Base-by-base conservation (phyloP, 2,888 invertebrate species). In the Rhaphigaster nebulosa region DNA sequence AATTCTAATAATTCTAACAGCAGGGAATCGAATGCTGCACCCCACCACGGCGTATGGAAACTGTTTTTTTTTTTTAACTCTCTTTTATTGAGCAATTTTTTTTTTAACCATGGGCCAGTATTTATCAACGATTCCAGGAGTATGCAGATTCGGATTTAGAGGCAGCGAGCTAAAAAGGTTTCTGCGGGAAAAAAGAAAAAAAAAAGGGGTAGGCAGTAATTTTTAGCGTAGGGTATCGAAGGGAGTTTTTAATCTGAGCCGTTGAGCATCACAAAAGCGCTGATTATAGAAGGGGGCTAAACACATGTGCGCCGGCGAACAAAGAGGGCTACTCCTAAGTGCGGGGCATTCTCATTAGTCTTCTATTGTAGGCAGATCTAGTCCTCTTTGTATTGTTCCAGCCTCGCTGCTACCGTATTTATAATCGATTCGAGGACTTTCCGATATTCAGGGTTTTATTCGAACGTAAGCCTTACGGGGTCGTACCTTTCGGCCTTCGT, bases 271-370 rank as follows among this genome's bases (percentile, higher is more conserved):
- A 89, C 89, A 89, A 89, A 89, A 89, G 89, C 89, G 65, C 89
- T 90, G 90, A 90, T 90, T 90, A 90, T 90, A 90, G 90, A 50
- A 90, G 90, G 41, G 84, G 90, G 87, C 84, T 60, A 88, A 90
- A 90, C 90, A 90, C 90, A 90, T 90, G 90, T 90, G 90, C 45
- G 84, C 34, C 38, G 18, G 1, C 54, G 54, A 88, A 88, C 88
- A 88, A 88, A 88, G 88, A 38, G 88, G 52, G 54, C 88, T 38
- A 34, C 88, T 88, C 88, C 88, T 88, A 88, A 88, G 88, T 88
- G 88, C 84, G 88, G 88, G 54, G 38, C 88, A 88, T 60, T 56
- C 60, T 88, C 88, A 88, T 88, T 88, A 88, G 88, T 10, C 23
- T n/a, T 41, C 45, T 60, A 88, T 88, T 88, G 88, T 88, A 38